Evolutionary conservation across 2,113 vertebrate species (phyloP).

Genomic region (Danionella cerebrum): DNA sequence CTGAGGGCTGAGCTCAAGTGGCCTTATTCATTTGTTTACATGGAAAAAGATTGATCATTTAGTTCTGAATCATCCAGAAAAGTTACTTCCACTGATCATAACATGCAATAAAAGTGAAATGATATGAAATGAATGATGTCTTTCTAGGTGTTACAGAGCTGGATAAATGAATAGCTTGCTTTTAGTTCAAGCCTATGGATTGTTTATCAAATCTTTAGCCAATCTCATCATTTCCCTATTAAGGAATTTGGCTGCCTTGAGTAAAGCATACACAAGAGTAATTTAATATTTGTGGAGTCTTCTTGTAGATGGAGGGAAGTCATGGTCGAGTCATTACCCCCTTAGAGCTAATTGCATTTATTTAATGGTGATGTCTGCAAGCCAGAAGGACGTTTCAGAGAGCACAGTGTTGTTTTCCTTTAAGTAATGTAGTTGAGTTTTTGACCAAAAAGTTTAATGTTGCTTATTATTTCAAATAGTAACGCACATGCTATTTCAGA

Average conservation of each 20-base stretch:
- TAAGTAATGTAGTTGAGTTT: too few species aligned
- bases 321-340: not conserved
- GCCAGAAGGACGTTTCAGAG: not conserved
- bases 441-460: too few species aligned
- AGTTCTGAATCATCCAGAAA: not conserved
- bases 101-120: not conserved
- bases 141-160: too few species aligned
- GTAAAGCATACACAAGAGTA: not conserved
- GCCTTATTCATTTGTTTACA: slow-evolving; percentile 32
- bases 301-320: not conserved
- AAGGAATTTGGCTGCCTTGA: not conserved
- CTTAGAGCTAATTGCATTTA: slow-evolving; percentile 1
- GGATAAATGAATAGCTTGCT: not conserved
- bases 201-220: too few species aligned
- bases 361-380: not conserved
- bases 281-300: not conserved
- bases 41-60: not conserved
- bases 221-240: not conserved
- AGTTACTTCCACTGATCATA: not conserved
- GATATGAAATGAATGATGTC: not conserved
- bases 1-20: too few species aligned
- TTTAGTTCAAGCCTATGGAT: too few species aligned
- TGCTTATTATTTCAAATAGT: too few species aligned
- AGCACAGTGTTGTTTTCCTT: not conserved
- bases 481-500: too few species aligned